Base-by-base conservation (phyloP, 1,140 invertebrate genomes). In the Cyclargus thomasi region DNA sequence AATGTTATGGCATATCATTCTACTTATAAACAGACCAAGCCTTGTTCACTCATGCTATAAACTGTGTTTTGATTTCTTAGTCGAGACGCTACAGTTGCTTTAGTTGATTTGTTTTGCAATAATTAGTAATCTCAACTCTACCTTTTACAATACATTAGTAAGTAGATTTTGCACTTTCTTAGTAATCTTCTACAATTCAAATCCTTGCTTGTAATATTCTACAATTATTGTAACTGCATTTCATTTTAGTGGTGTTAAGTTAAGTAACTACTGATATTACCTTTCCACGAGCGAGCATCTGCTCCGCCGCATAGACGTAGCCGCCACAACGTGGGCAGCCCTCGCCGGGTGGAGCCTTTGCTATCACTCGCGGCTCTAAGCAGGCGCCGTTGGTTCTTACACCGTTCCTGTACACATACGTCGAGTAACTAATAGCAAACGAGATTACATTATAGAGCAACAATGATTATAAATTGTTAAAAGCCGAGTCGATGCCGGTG, bases 301-400 rank as follows among this genome's bases (percentile, higher is more conserved):
- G 96, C 91, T 98, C 97, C 63, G 97, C 97, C 69, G 96, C 96
- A 89, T 97, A 98, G 20, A 98, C 97, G 83, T 92, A 97, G 74
- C 97, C 97, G 63, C 96, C 96, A 85, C 97, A 98, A 71, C 97
- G 92, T 21, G 97, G 97, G 79, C 97, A 98, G 59, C 97, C 96
- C 88, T 97, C 94, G 18, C 96, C 96, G 74, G 96, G 94, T 21
- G 95, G 95, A 39, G 96, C 96, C 86, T 95, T 95, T n/a, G 95
- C 95, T 80, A 96, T 96, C 63, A 92, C 92, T 63, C 95, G 92
- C 16, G 95, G 91, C 76, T 95, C 94, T 83, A 94, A 69, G 77
- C 92, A 90, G n/a, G 93, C 92, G 77, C 92, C 92, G 70, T 91
- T 91, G 68, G 85, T 91, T 73, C 82, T 80, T 74, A 77, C 80